A percentile compares a stretch with the other conserved stretches of the same genome.
Conservation (phyloP, 2,797 vertebrate genomes). For the Rhabdophis nuchalis region DNA sequence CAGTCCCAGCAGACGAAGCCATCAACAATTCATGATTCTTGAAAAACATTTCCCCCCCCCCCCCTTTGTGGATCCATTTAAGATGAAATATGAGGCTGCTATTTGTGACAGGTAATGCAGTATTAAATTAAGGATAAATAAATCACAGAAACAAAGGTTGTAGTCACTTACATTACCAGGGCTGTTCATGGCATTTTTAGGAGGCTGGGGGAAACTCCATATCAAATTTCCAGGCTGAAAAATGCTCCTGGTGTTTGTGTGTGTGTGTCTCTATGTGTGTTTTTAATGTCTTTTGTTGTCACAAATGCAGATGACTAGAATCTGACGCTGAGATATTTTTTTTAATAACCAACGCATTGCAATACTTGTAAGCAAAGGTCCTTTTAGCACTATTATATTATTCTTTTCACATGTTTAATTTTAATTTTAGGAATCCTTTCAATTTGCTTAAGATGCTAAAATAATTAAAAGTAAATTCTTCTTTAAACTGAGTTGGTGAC, state of each 20-base stretch:
- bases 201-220: not conserved
- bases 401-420: not conserved
- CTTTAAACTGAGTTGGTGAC: not conserved
- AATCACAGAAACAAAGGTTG: slow-evolving; percentile 49
- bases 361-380: not conserved
- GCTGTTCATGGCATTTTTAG: slow-evolving; percentile 46
- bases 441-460: not conserved
- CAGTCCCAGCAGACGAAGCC: slow-evolving; percentile 48
- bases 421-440: not conserved
- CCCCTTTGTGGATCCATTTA: slow-evolving; percentile 51
- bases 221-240: slow-evolving; percentile 41
- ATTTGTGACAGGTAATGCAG: slow-evolving; percentile 59
- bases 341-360: not conserved
- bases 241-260: not conserved
- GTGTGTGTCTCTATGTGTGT: not conserved
- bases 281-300: slow-evolving; percentile 24
- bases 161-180: slow-evolving; percentile 42
- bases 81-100: slow-evolving; percentile 53
- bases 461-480: not conserved
- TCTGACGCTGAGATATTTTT: not conserved
- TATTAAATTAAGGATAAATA: slow-evolving; percentile 60
- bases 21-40: slow-evolving; percentile 56
- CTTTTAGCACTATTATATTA: not conserved
- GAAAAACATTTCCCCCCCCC: too few relatives aligned
- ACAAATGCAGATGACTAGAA: not conserved